Evolutionary conservation across 2,113 vertebrate species (phyloP), one percentile per base, ranked within the genome.

Genomic region (Columbina picui): DNA sequence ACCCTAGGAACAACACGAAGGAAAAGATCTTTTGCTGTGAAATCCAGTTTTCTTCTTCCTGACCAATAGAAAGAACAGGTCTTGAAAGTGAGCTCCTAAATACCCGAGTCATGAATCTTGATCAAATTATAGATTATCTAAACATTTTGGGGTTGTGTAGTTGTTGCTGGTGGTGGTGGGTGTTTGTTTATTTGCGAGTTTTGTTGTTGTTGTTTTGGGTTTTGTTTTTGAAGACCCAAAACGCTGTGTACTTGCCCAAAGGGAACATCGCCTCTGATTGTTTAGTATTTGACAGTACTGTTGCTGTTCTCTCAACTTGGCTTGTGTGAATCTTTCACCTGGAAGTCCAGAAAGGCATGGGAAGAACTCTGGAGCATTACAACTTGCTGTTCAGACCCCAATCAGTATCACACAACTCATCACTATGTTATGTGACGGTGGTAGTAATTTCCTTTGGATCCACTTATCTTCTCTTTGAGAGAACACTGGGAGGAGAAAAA

Each of bases 21-120:
- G 32, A 76, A 76, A 80, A 69, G 36, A 20, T 64, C 36, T 79
- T 41, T 69, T 53, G 38, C 90, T 73, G 43, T 49, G 79, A 83
- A 90, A 92, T 53, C 12, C 7, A 4, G 0, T 20, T 79, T 83
- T 87, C n/a, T 86, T 25, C 57, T 87, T 94, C 67, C 32, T 83
- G 69, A 18, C 23, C 29, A 38, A n/a, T 23, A 60, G 49, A 71
- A 79, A 69, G 65, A 90, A 20, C 43, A 45, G 36, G 45, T 77
- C 53, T 64, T 61, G n/a, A 73, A 83, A 94, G 75, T 20, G 26
- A 61, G 11, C 45, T 73, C 12, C 50, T 91, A 76, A 90, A 57
- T 94, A 26, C 49, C 2, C 1, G 49, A 63, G 50, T 79, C 6
- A 12, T 23, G 63, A 76, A 36, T 73, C 14, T 25, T 60, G 67